Evolutionary conservation across 2,888 invertebrate species (phyloP), one percentile per base, ranked within the genome.

Genomic region (Drepanosiphum platanoidis): DNA sequence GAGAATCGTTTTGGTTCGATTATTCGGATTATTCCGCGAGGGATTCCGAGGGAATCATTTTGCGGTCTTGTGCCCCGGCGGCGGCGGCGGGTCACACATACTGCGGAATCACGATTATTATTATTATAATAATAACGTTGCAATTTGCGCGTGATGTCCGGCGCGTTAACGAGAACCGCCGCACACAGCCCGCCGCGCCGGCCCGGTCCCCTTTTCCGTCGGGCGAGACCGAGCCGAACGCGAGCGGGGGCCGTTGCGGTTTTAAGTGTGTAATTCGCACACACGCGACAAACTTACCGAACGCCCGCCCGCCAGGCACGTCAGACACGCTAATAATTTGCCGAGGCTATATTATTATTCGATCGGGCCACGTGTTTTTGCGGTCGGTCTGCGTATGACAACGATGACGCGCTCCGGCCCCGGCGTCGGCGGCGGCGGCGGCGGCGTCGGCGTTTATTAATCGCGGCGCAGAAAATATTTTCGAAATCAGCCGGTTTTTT

Each of bases 351-450:
- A 13, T 22, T n/a, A n/a, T n/a, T n/a, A n/a, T 64, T 74, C 72
- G 68, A 36, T 46, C 7, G 18, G 3, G 4, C 8, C 30, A 9
- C 74, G n/a, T 42, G 75, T 68, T 84, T 84, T 84, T 58, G 84
- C 77, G 84, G 84, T 68, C 52, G 30, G 75, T 83, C 74, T 83
- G 83, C 74, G 74, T 66, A 75, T 75, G 83, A 83, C 81, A 82
- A 72, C 81, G 27, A 34, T 58, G 64, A 11, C 30, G 27, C 30
- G 27, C 27, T 3, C 64, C 27, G 18, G 52, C 52, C 39, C 4
- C 39, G 39, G 7, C 39, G 39, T n/a, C n/a, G n/a, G n/a, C n/a
- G n/a, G n/a, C n/a, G n/a, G n/a, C n/a, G n/a, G n/a, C n/a, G n/a
- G n/a, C n/a, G n/a, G n/a, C n/a, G n/a, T n/a, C n/a, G n/a, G n/a